Base-by-base conservation (phyloP, 2,113 vertebrate genomes). In the Centrocercus urophasianus region DNA sequence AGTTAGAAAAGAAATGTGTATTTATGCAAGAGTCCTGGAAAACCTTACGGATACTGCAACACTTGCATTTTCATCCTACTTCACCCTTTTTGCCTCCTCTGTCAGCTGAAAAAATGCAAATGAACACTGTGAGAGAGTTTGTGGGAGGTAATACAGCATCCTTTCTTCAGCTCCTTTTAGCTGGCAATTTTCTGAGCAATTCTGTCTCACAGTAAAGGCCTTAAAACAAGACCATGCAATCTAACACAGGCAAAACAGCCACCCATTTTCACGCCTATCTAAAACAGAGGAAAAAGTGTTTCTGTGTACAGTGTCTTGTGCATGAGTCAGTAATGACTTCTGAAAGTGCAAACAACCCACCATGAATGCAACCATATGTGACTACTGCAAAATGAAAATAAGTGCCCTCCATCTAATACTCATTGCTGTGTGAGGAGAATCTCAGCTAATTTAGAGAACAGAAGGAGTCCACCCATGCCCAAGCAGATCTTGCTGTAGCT, bases 151-250 rank as follows among this genome's bases (percentile, higher is more conserved):
- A 70, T 14, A 30, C 32, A 43, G 8, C 2, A 3, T 45, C 30
- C 0, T 0, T 0, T 42, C 40, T 45, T 89, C 57, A 79, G 72
- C 19, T 56, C n/a, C n/a, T 63, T 66, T 61, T 65, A 66, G 42
- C 6, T 73, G 30, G 8, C 59, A 88, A 67, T 83, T 79, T 93
- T 83, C 71, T 73, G 30, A 66, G 42, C 27, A 72, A 50, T 69
- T 90, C n/a, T 24, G 3, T 60, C 79, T 80, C 71, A 59, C 79
- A 70, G 36, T 4, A 60, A 70, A 40, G 27, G 11, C 61, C 38
- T 64, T 64, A 56, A 73, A 65, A 42, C 6, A 63, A 74, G 50
- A 36, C 25, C 34, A 18, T 45, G 6, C 56, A 74, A 36, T 7
- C 20, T 65, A 27, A 45, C 34, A 36, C 5, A 56, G 32, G 52